Conservation (phyloP, 2,888 invertebrate species). For the Apodemia mormo region DNA sequence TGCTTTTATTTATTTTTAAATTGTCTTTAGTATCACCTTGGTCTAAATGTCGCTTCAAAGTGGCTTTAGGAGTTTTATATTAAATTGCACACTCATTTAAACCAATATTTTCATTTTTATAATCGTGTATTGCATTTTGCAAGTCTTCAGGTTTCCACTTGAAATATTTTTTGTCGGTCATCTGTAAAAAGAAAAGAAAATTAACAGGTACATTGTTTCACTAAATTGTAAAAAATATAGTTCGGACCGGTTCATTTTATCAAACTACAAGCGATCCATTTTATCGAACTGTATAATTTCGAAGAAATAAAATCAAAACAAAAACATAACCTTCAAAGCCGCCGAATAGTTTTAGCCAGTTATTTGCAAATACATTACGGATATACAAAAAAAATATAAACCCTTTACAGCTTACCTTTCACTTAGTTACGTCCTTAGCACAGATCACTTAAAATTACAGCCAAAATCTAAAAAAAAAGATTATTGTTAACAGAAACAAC, state of each 20-base stretch:
- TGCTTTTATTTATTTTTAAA: no score
- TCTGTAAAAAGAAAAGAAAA: no score
- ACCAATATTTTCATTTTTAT: no score
- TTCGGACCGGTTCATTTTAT: neutral
- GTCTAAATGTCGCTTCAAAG: no score
- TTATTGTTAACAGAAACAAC: neutral
- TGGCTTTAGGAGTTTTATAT: no score
- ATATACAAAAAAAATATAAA: neutral
- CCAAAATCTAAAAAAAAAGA: neutral
- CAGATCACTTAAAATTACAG: neutral
- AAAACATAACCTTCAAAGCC: neutral
- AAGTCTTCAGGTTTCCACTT: no score
- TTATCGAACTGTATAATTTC: neutral
- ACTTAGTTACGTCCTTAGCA: neutral
- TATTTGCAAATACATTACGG: neutral
- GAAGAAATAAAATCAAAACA: neutral
- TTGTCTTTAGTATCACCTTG: no score
- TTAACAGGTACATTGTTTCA: no score
- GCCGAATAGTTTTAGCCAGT: neutral
- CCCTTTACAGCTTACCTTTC: neutral
- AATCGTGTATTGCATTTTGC: no score
- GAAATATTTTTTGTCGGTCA: no score
- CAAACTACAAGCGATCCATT: neutral
- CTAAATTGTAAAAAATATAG: no score
- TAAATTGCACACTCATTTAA: no score